Conservation (phyloP, 2,797 vertebrate genomes). For the Acanthopagrus latus region DNA sequence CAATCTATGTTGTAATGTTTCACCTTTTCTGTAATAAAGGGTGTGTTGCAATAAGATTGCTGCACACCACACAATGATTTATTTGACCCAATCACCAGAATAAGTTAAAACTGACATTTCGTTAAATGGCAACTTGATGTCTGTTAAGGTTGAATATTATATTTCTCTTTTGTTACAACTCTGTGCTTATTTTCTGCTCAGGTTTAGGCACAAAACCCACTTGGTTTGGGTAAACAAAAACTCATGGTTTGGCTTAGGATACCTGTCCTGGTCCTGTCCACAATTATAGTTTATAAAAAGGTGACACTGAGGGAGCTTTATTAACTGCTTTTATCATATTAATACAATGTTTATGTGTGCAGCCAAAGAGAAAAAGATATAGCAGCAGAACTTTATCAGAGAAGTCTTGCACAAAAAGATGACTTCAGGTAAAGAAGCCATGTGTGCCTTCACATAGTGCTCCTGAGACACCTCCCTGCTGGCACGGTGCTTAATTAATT, state of each 20-base stretch:
- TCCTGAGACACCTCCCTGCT: slow-evolving; percentile 49
- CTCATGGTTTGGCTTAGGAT: no score
- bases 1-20: not conserved
- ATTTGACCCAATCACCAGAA: no score
- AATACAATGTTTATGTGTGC: not conserved
- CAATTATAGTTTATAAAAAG: not conserved
- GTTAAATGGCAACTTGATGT: no score
- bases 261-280: no score
- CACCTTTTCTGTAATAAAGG: not conserved
- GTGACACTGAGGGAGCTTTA: not conserved
- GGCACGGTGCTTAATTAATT: slow-evolving; percentile 84
- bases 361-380: not conserved
- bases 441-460: slow-evolving; percentile 27
- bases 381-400: slow-evolving; percentile 7
- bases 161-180: no score
- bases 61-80: not conserved
- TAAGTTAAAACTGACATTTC: no score
- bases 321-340: not conserved
- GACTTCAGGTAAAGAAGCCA: slow-evolving; percentile 47
- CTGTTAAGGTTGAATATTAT: no score
- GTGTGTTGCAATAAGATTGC: not conserved
- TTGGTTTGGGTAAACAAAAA: no score
- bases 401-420: slow-evolving; percentile 20
- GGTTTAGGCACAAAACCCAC: no score
- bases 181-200: no score